Evolutionary conservation across 2,797 vertebrate genomes (phyloP), one percentile per base, ranked within the genome.

Genomic region (Orestias chungarensis): DNA sequence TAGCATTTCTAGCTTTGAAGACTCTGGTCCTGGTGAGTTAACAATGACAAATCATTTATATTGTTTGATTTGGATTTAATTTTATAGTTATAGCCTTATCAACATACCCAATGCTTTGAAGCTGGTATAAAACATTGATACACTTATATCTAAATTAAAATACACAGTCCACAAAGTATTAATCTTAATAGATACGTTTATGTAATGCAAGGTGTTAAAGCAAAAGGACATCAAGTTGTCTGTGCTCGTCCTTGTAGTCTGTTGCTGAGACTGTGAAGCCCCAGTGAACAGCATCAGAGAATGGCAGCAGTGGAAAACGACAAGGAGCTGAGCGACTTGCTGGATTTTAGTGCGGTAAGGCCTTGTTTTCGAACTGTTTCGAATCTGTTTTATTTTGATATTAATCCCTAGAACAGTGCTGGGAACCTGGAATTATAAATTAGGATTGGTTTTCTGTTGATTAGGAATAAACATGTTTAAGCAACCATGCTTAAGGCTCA

Each of bases 261-360:
- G 87, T 88, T 88, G 88, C 92, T 89, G 92, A 92, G 86, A 93
- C 91, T 88, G 83, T 91, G 88, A 91, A 86, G 85, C 75, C 89
- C 90, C 72, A 87, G 89, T 87, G 88, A 91, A 89, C 82, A 85
- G 90, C 89, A 86, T 88, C 89, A 86, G 87, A 97, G 96, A 93
- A 98, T 99, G 97, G 95, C 96, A 85, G 94, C 96, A 66, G 96
- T 97, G 93, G 97, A 96, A 93, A 96, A 96, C 1, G 98, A 99
- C 95, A 98, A 98, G 94, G 98, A 99, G 90, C 96, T 99, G 89
- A 99, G 95, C 86, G 98, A 99, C 88, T 95, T 99, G 86, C 94
- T 99, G 93, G 98, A 99, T 95, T 99, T 99, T 94, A 99, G 96
- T 81, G 96, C 96, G 95, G 98, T 99, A 93, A 98, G 97, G 71